These are phyloP conservation scores for Unio delphinus DNA, from an alignment of 2,888 invertebrate genomes.

Conservation along the genomic window DNA sequence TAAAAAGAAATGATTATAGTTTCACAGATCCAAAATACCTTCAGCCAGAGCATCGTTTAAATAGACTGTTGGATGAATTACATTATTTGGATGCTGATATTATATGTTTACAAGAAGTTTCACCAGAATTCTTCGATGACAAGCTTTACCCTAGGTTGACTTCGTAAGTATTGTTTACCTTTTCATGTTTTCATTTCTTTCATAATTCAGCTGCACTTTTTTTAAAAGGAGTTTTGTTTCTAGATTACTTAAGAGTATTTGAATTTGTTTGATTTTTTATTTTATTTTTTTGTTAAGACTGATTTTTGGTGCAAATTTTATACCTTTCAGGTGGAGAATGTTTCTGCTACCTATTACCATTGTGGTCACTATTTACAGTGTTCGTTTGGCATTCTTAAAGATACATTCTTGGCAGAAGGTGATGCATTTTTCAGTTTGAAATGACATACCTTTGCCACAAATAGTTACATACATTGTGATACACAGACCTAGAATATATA, in stretches of 20 bases:
- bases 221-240: neutral
- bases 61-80: constrained; percentile 61
- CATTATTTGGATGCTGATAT: constrained; percentile 64
- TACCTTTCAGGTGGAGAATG: no score
- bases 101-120: constrained; percentile 70
- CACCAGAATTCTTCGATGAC: constrained; percentile 50
- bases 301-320: no score
- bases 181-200: neutral
- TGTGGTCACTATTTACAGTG: no score
- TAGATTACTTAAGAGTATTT: neutral
- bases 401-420: no score
- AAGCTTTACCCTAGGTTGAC: constrained; percentile 51
- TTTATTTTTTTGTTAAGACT: neutral
- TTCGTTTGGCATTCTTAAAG: no score
- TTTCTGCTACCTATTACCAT: no score
- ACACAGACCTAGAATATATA: no score
- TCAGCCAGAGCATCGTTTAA: constrained; percentile 55
- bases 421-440: no score
- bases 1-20: constrained; percentile 54
- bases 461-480: no score
- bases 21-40: constrained; percentile 53
- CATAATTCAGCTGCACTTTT: neutral
- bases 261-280: neutral
- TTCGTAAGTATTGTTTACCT: constrained; percentile 37
- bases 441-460: no score